Evolutionary conservation across 2,797 vertebrate species (phyloP), one percentile per base, ranked within the genome.

Genomic region (Notoglanidium macrostoma): DNA sequence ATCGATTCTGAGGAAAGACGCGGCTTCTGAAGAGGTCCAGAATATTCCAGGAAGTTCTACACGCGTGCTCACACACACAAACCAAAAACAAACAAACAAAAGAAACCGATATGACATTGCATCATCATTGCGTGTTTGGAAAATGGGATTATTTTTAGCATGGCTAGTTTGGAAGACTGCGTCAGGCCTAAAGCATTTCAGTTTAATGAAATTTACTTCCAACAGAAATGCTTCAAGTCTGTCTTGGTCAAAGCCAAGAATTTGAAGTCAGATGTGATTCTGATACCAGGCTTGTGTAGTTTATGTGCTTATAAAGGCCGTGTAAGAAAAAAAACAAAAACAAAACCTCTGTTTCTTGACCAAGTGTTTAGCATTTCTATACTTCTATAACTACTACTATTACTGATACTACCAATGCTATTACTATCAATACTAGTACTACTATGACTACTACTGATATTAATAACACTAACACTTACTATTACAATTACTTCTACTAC

Each of bases 131-230:
- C 26, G 10, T 51, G 29, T 67, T 77, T 32, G 17, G 11, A 61
- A 46, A 65, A 83, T 67, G n/a, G 26, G 26, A 83, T 83, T 65
- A 49, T 29, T 82, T 82, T 67, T 51, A 67, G 63, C 61, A 51
- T 21, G 80, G 44, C 17, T 67, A 32, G 44, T 32, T 83, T 19
- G 59, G 44, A 82, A 65, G 14, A 46, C 79, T 83, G 80, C n/a
- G 46, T 32, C 51, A 29, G 61, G 61, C 80, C 80, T 65, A 7
- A 83, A 83, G 80, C 80, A 14, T 51, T 51, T 83, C n/a, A 51
- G 44, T 51, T 65, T 67, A 83, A 67, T 83, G 40, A 83, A 67
- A 67, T 83, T 83, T 83, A 32, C 67, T 67, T 83, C 17, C 80
- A 83, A 2, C 15, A 49, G 63, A 67, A 83, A 32, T 67, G 49